Conservation (phyloP, 2,888 invertebrate genomes). For the Yponomeuta plumbellus region DNA sequence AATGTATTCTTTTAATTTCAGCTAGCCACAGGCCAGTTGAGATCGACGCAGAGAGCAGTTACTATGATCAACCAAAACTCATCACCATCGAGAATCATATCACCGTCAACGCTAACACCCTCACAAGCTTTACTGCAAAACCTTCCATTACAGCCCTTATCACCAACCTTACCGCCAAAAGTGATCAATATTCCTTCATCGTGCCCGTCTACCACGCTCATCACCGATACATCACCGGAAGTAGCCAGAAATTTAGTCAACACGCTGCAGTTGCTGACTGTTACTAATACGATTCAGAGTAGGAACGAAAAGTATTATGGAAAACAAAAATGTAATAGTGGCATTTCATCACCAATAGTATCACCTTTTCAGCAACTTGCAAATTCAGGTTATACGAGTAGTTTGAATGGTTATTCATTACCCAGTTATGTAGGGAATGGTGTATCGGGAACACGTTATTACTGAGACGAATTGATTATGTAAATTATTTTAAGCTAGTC, state of each 20-base stretch:
- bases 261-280: conserved; percentile 55
- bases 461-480: not conserved
- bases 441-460: not conserved
- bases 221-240: conserved; percentile 54
- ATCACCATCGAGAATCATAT: not conserved
- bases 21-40: not conserved
- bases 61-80: not conserved
- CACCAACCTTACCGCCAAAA: not conserved
- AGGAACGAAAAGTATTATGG: not conserved
- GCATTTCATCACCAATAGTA: not conserved
- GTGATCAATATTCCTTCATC: not conserved
- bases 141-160: not conserved
- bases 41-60: not conserved
- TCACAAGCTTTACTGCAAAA: not conserved
- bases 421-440: not conserved
- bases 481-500: too few relatives aligned
- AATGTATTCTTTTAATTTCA: not conserved
- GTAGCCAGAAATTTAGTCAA: conserved; percentile 55
- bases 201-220: conserved; percentile 35
- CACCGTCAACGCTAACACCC: not conserved
- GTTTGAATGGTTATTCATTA: not conserved
- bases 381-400: not conserved
- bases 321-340: not conserved
- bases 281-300: conserved; percentile 48
- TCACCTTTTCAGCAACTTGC: not conserved